Evolutionary conservation across 1,140 invertebrate species (phyloP).

Genomic region (Danaus melanippus): DNA sequence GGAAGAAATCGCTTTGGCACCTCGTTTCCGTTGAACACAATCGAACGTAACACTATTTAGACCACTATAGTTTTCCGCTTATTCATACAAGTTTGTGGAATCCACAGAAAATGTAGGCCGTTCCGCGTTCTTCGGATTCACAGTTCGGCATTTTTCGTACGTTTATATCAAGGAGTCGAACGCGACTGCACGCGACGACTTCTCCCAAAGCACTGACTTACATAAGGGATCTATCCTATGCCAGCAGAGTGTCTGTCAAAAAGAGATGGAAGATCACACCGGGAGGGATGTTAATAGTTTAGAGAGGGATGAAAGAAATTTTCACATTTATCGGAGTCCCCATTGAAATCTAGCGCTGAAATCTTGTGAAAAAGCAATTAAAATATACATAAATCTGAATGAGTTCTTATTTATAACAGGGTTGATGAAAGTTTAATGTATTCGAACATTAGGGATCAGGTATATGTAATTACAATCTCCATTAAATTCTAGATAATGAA

Average conservation of each 20-base stretch:
- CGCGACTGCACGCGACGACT: conserved; percentile 28
- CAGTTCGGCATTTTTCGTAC: conserved; percentile 36
- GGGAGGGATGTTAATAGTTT: conserved; percentile 38
- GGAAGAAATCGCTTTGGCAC: conserved; percentile 35
- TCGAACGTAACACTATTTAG: conserved; percentile 14
- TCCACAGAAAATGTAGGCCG: conserved; percentile 17
- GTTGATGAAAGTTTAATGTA: conserved; percentile 39
- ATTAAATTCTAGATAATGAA: conserved; percentile 16
- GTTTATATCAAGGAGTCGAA: conserved; percentile 8
- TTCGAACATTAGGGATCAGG: conserved; percentile 11
- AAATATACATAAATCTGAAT: conserved; percentile 54
- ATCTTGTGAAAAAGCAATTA: conserved; percentile 60
- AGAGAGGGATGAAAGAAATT: conserved; percentile 49
- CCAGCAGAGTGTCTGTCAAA: conserved; percentile 40
- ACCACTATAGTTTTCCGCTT: conserved; percentile 21
- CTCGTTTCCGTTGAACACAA: conserved; percentile 19
- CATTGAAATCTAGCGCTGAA: conserved; percentile 43
- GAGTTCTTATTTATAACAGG: conserved; percentile 27
- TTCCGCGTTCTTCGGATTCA: conserved; percentile 18
- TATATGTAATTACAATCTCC: conserved; percentile 14
- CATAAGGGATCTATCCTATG: conserved; percentile 61
- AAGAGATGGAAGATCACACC: conserved; percentile 41
- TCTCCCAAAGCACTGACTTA: conserved; percentile 55
- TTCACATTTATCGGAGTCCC: conserved; percentile 41
- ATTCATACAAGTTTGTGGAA: conserved; percentile 20